Percentiles rank a stretch among this genome's conserved stretches.
These are phyloP conservation scores for Physocephala rufipes DNA, from an alignment of 2,888 invertebrate species.

Conservation along the genomic window DNA sequence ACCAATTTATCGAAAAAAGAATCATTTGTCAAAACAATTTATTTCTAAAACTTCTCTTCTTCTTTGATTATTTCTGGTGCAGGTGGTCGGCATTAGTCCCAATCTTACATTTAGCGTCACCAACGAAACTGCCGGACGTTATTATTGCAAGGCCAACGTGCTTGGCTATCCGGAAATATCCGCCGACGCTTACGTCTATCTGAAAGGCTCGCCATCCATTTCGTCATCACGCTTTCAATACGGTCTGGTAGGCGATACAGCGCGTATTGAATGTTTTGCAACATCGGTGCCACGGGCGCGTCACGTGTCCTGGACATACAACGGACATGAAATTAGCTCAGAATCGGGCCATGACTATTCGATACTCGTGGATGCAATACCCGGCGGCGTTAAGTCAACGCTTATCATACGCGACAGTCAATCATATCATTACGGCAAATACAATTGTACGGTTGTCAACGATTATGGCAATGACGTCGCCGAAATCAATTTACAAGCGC, in stretches of 20 bases:
- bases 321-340: slow-evolving; percentile 82
- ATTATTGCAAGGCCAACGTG: slow-evolving; percentile 89
- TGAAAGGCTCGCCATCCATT: slow-evolving; percentile 85
- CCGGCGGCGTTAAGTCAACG: slow-evolving; percentile 87
- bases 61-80: slow-evolving; percentile 36
- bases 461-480: slow-evolving; percentile 87
- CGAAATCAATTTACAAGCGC: slow-evolving; percentile 84
- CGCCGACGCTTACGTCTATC: slow-evolving; percentile 80
- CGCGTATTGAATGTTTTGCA: slow-evolving; percentile 87
- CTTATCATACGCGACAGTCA: slow-evolving; percentile 87
- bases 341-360: slow-evolving; percentile 78
- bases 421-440: slow-evolving; percentile 87
- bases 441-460: slow-evolving; percentile 94
- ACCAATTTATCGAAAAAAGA: too few species aligned
- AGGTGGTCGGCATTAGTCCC: slow-evolving; percentile 78
- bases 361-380: slow-evolving; percentile 77
- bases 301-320: slow-evolving; percentile 86
- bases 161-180: slow-evolving; percentile 87
- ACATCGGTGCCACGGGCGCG: slow-evolving; percentile 90
- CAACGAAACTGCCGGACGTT: slow-evolving; percentile 84
- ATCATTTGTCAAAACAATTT: too few species aligned
- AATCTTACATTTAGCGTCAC: slow-evolving; percentile 82
- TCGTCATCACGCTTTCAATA: slow-evolving; percentile 84
- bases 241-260: slow-evolving; percentile 82
- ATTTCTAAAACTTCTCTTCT: not conserved